These are phyloP conservation scores for Branchinecta lindahli DNA, from an alignment of 1,140 invertebrate genomes.

Conservation along the genomic window DNA sequence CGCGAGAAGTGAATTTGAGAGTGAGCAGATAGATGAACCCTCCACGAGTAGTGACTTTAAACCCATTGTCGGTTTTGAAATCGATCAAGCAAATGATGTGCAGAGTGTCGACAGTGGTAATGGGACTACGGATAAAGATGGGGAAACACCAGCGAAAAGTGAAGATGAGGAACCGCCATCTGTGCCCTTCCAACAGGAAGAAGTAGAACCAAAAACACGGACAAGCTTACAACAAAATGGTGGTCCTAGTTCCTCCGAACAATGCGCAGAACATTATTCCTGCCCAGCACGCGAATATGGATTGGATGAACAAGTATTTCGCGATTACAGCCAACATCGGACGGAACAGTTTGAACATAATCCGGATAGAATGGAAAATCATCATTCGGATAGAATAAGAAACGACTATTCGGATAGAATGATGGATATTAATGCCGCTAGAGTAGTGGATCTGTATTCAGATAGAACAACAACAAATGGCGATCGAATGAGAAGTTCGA, in stretches of 20 bases:
- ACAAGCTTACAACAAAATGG: not conserved
- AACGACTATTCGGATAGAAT: not conserved
- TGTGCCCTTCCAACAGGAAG: not conserved
- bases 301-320: not conserved
- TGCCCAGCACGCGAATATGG: not conserved
- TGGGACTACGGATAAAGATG: not conserved
- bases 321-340: not conserved
- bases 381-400: not conserved
- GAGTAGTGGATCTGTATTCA: too few species aligned
- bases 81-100: not conserved
- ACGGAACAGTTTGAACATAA: not conserved
- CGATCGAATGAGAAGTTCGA: not conserved
- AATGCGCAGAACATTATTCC: not conserved
- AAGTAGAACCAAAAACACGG: not conserved
- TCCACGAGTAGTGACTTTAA: not conserved
- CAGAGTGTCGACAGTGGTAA: not conserved
- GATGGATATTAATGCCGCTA: not conserved
- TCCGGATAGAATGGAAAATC: not conserved
- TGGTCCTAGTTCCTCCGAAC: not conserved
- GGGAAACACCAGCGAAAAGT: not conserved
- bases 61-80: not conserved
- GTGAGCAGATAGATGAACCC: not conserved
- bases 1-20: not conserved
- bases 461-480: not conserved
- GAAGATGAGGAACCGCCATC: slow-evolving; percentile 12